Evolutionary conservation across 2,797 vertebrate species (phyloP), one percentile per base, ranked within the genome.

Genomic region (Merluccius polli): DNA sequence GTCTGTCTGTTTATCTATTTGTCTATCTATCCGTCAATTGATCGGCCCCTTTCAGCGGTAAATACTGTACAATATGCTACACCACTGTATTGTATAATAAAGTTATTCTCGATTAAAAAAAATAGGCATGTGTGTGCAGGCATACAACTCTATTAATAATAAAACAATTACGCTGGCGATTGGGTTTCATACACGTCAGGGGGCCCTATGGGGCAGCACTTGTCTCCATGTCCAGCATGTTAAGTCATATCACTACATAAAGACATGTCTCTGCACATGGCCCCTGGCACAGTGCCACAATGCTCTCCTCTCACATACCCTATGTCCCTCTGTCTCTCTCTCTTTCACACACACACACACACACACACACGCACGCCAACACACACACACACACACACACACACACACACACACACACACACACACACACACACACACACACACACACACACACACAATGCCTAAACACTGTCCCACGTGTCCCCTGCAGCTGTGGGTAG

Each of bases 401-500:
- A 35, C 33, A 3, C 33, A 35, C 33, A 3, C 11, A 48, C 16
- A 48, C 44, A 48, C 44, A 48, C 44, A 48, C 16, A 21, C 44
- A 21, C 16, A 48, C 44, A 48, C 44, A 48, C 44, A 48, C 44
- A 48, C 3, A 18, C 16, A 48, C 44, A 48, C 15, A 18, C 16
- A 18, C 74, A 69, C 24, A 75, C 63, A 31, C 36, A 48, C 9
- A 70, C 67, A 70, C 36, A 70, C 41, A 73, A 41, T 36, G 11
- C 32, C n/a, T 52, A 33, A 13, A 63, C 67, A 75, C 52, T 81
- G 84, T 86, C 84, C 85, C 82, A 75, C 76, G 80, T 88, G 87
- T 87, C 85, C 88, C 76, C 73, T 79, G 82, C 89, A 89, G 86
- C 89, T 90, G 90, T 77, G 85, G 83, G 79, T 72, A 73, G 88